These are phyloP conservation scores for Polypterus bichir DNA, from an alignment of 2,113 vertebrate species.

Conservation along the genomic window DNA sequence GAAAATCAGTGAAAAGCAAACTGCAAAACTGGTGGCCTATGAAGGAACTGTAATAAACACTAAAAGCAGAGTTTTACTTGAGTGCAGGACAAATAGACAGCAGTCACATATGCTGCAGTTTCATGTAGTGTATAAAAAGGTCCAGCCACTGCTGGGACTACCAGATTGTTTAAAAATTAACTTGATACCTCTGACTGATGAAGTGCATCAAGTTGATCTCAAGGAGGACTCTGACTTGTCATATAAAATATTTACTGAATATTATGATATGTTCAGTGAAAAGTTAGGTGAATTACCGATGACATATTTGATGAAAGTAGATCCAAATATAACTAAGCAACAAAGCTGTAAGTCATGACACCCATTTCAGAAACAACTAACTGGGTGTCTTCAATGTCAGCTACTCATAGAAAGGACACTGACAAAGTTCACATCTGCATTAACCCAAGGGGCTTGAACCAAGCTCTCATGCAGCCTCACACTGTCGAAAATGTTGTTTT, in stretches of 20 bases:
- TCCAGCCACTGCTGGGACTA: conserved; percentile 15
- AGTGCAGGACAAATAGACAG: conserved; percentile 1
- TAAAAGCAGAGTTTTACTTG: conserved; percentile 5
- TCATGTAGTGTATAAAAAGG: conserved; percentile 16
- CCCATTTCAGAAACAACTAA: too few relatives aligned
- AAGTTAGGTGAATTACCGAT: not conserved
- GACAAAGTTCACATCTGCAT: too few relatives aligned
- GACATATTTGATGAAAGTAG: conserved; percentile 3
- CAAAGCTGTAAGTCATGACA: too few relatives aligned
- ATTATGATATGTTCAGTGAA: not conserved
- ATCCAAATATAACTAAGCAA: not conserved
- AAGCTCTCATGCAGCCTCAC: too few relatives aligned
- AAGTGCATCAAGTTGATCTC: conserved; percentile 9
- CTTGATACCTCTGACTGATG: conserved; percentile 11
- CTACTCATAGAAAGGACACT: too few relatives aligned
- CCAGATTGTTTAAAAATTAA: conserved; percentile 12
- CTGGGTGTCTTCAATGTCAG: too few relatives aligned
- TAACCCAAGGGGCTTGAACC: too few relatives aligned
- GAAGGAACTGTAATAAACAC: conserved; percentile 8
- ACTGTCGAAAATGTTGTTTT: too few relatives aligned
- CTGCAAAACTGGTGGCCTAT: conserved; percentile 15
- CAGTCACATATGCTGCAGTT: conserved; percentile 12
- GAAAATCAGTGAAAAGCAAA: not conserved
- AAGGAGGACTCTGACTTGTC: conserved; percentile 9
- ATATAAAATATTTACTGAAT: not conserved